Base-by-base conservation (phyloP, 2,113 vertebrate genomes). In the Archocentrus centrarchus region DNA sequence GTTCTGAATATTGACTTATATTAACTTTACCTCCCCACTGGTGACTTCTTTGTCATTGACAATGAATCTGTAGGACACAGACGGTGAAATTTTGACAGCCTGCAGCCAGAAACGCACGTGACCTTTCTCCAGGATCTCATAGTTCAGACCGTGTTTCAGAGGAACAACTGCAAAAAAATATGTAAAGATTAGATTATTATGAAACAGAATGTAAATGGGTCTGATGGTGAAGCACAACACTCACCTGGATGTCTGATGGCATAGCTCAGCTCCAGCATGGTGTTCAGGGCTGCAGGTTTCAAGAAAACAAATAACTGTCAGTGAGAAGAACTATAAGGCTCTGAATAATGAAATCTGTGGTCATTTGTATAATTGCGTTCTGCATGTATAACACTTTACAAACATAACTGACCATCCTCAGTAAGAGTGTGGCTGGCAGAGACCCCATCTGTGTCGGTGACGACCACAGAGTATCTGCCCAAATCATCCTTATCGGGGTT, bases 31-130 rank as follows among this genome's bases (percentile, higher is more conserved):
- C 84, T 98, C 97, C 2, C 96, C 93, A 60, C 96, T 96, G 27
- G 95, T 92, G 32, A 99, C 95, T 86, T 98, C 97, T 90, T 96
- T 96, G 89, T 99, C 97, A 2, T 99, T 99, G 63, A 98, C 96
- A 63, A 99, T 93, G 22, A 99, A 98, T 76, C 97, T 96, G 93
- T 96, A 99, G 68, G 92, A 96, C 73, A 97, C 96, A 3, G 96
- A 89, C 0, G 97, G 85, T 1, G 98, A 97, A 64, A 99, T 86
- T 32, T 96, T 97, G 92, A 96, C 94, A 41, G 97, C 97, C 92
- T 99, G 98, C 80, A 98, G 84, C 98, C 98, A 99, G 96, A 99
- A 99, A 70, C 97, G 98, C 35, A 99, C 98, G 85, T 97, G 97
- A 47, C 98, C 98, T 92, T 97, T 97, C 66, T 98, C 97, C 22